Evolutionary conservation across 2,888 invertebrate genomes (phyloP), one percentile per base, ranked within the genome.

Genomic region (Podabrus alpinus): DNA sequence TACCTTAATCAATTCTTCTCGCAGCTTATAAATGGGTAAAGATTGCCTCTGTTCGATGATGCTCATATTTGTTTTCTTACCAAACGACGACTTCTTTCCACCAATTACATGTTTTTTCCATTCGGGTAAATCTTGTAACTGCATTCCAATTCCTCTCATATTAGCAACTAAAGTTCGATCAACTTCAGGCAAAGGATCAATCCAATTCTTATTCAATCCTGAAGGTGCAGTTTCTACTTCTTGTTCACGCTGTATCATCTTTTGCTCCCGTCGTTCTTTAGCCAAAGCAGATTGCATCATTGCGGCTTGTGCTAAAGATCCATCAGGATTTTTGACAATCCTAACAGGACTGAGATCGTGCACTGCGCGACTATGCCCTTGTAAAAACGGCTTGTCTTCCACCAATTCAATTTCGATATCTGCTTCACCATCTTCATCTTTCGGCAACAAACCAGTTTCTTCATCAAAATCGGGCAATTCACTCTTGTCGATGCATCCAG

Each of bases 61-160:
- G 0, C 95, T 94, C 84, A 99, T 89, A 82, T 97, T 97, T 0
- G 99, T 99, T 86, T 98, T 98, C 87, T 96, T 98, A 60, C 99
- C 99, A 84, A 98, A 99, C 0, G 98, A 98, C 0, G 97, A 97
- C 86, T 98, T 98, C 86, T 98, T 97, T 0, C 98, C 98, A 1
- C 98, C 98, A 74, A 97, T 97, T 0, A 99, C 97, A 84, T 98
- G 97, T 83, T 97, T 98, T 87, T 99, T 98, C 99, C 99, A 99
- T 86, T 99, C 99, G 0, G 99, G 99, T 77, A 99, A 89, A 84
- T 99, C 99, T 85, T 95, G 95, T 0, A 93, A 92, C 69, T 94
- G 92, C 16, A 94, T 88, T 0, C 95, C 97, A 19, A 96, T 92
- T 0, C 97, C 97, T 67, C 97, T 89, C 90, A 94, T 93, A 81